Evolutionary conservation across 2,888 invertebrate species (phyloP), one percentile per base, ranked within the genome.

Genomic region (Camptogramma bilineatum): DNA sequence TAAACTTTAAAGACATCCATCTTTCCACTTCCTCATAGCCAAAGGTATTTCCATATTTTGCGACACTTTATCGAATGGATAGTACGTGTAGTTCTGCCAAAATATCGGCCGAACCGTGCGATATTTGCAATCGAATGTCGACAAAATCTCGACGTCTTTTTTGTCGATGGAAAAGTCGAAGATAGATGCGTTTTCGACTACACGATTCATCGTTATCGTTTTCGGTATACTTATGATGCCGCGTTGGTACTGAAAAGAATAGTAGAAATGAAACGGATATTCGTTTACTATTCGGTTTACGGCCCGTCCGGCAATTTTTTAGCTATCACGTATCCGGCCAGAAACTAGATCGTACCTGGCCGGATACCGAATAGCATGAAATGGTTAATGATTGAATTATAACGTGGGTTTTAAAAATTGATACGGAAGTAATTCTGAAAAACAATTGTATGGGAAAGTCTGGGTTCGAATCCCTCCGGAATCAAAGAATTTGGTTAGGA

Each of bases 101-200:
- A 80, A 85, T 0, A 68, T 34, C 0, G 80, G 77, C 0, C 56
- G 53, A 0, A 81, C 79, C 0, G 81, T 80, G 0, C 86, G 75
- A 70, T 74, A 84, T 4, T 79, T 80, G 31, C 75, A 75, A 66
- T 88, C 84, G 65, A 86, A 87, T 17, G 76, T 69, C 0, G 75
- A 69, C 0, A 87, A 52, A 4, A 64, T 65, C 17, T 70, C 70
- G 5, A 64, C 8, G 13, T 71, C 71, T 2, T 34, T 44, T 0
- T 17, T 44, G 48, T 66, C 66, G 18, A 73, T 58, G 0, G 75
- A 68, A 64, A 88, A 88, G 64, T 88, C 87, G 70, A 87, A 88
- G 10, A 88, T 86, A 0, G 82, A 78, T 0, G 84, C 86, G 73
- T 88, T 88, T 52, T 87, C 87, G 0, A 85, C 9, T 0, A 84